Evolutionary conservation across 2,113 vertebrate genomes (phyloP).

Genomic region (Reinhardtius hippoglossoides): DNA sequence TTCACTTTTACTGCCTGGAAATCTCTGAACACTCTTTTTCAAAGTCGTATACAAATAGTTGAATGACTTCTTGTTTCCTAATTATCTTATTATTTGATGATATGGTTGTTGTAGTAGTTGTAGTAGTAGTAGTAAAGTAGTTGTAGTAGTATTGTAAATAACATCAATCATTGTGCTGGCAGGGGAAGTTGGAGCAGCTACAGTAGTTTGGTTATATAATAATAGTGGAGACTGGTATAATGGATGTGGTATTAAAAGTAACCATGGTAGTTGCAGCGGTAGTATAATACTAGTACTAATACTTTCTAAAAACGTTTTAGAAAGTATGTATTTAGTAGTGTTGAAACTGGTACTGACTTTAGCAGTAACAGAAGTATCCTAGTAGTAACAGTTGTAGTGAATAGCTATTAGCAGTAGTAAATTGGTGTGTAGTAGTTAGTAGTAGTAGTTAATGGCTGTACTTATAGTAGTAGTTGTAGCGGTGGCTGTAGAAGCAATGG

Average conservation of each 20-base stretch:
- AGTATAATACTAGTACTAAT: too few relatives aligned
- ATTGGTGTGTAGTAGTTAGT: too few relatives aligned
- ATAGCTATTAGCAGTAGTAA: too few relatives aligned
- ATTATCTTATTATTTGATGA: not conserved
- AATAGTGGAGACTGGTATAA: not conserved
- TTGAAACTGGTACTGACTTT: too few relatives aligned
- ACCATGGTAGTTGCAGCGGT: too few relatives aligned
- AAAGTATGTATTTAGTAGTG: too few relatives aligned
- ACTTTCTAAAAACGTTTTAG: too few relatives aligned
- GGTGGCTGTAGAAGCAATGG: too few relatives aligned
- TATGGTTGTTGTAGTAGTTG: not conserved
- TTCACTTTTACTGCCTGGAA: conserved; percentile 1
- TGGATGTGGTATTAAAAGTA: not conserved
- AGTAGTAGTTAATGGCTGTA: too few relatives aligned
- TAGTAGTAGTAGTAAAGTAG: too few relatives aligned
- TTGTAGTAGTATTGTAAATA: not conserved
- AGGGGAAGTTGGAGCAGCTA: not conserved
- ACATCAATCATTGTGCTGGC: not conserved
- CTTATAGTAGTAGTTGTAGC: too few relatives aligned
- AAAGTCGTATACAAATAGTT: not conserved
- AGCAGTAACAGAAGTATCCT: not conserved
- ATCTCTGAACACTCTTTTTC: not conserved
- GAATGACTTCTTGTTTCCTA: not conserved
- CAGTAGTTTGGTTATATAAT: not conserved
- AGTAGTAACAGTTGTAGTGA: too few relatives aligned